Base-by-base conservation (phyloP, 2,797 vertebrate genomes). In the Mastacembelus armatus region DNA sequence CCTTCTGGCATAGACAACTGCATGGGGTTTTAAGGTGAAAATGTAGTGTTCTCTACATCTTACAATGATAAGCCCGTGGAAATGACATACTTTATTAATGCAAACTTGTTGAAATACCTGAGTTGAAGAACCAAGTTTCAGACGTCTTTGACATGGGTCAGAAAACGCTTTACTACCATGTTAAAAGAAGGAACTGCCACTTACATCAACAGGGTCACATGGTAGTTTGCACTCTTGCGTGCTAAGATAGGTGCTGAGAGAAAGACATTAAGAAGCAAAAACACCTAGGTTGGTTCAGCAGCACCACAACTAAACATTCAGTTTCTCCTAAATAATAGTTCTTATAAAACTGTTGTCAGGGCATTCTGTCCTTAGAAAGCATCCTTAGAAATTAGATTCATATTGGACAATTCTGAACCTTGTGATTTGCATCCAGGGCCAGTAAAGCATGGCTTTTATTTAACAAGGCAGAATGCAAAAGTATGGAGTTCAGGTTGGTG, bases 211-310 rank as follows among this genome's bases (percentile, higher is more conserved):
- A 44, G 42, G 52, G 22, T 32, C 62, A 75, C 55, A 78, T 67
- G 40, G 51, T 72, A 43, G 43, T 52, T 71, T 47, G n/a, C 58
- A 58, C 18, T 24, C 26, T 71, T 50, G 22, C 8, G 29, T 61
- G 64, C 63, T 63, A 78, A 51, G 21, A n/a, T 39, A 71, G 7
- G 45, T 50, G 65, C 55, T 60, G n/a, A 63, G 3, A 66, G 7
- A 36, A 66, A 66, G 26, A 22, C 26, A 40, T 15, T 18, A 24
- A 14, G 26, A 66, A 55, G 24, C 26, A 47, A n/a, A 48, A 47
- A 60, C 14, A 45, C 6, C 33, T 39, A 18, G 7, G 2, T 30
- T 14, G 7, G 7, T 35, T 30, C n/a, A 48, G 15, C 56, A 35
- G 18, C 12, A 59, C 16, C 1, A 6, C 11, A 27, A 39, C 16